Evolutionary conservation across 53 echinoderm and acorn worm genomes (phyloP), one percentile per base, ranked within the genome.

Genomic region (Henricia sp.): DNA sequence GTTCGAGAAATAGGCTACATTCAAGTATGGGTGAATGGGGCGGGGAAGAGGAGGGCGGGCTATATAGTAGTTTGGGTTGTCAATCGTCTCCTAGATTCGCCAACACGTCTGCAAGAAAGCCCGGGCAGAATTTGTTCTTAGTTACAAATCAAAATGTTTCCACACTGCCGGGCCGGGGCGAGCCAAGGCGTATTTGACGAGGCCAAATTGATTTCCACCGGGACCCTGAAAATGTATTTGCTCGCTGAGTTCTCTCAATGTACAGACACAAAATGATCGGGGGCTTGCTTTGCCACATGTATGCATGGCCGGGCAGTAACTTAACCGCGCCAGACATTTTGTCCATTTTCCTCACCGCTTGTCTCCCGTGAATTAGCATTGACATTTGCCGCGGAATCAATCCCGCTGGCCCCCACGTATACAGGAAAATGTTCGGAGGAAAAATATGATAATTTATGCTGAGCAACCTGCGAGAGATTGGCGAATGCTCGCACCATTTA

Each of bases 301-400:
- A n/a, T n/a, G n/a, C n/a, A n/a, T 29, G 30, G 33, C 33, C 62
- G 13, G 6, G 32, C 30, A 12, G 62, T 32, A 30, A 34, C 67
- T 14, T 67, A 40, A 9, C 67, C 67, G 12, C 20, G 8, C 17
- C 3, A 54, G 20, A 65, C 65, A 30, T 67, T 24, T 37, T 67
- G 21, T 10, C 39, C 23, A 8, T 23, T 67, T 24, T 17, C 67
- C 67, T 40, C 67, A n/a, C n/a, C n/a, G 5, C 3, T 38, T 40
- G 20, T 38, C 67, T 8, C 67, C 39, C 19, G 37, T 36, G 67
- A 67, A 67, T 38, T n/a, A 67, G n/a, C 19, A 3, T 40, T 67
- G 67, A 67, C 67, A 67, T 67, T 67, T 67, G 21, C 67, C 37
- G 67, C 67, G 39, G 23, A 67, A 67, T 67, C 67, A 67, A 67